Evolutionary conservation across 2,888 invertebrate genomes (phyloP).

Genomic region (Dryadula phaetusa): DNA sequence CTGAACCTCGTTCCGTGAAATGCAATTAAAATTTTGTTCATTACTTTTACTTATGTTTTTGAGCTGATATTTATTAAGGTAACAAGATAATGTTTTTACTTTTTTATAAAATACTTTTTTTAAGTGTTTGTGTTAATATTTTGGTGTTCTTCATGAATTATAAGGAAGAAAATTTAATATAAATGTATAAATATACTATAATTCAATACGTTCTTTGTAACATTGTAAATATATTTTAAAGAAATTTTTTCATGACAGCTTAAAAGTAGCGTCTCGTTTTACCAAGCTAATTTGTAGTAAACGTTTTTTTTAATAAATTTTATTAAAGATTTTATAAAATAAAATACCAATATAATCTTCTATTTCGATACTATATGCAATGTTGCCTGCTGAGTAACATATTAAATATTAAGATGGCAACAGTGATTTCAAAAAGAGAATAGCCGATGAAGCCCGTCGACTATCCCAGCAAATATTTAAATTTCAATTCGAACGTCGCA

Average conservation of each 20-base stretch:
- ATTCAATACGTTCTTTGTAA: too few species aligned
- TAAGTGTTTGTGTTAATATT: too few species aligned
- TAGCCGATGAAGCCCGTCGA: conserved; percentile 74
- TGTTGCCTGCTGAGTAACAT: conserved; percentile 56
- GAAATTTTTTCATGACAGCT: too few species aligned
- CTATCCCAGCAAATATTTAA: conserved; percentile 82
- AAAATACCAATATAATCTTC: conserved; percentile 17
- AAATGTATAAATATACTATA: too few species aligned
- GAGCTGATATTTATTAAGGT: background rate
- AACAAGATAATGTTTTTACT: background rate
- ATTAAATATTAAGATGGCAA: conserved; percentile 79
- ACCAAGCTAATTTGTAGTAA: too few species aligned
- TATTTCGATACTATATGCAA: conserved; percentile 38
- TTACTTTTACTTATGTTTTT: background rate
- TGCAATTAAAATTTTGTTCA: conserved; percentile 59
- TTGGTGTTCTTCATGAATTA: too few species aligned
- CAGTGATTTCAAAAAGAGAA: conserved; percentile 74
- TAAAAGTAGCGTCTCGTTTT: too few species aligned
- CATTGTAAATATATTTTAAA: too few species aligned
- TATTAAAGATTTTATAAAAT: too few species aligned
- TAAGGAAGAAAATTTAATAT: too few species aligned
- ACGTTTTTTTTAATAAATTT: too few species aligned
- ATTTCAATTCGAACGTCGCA: conserved; percentile 83
- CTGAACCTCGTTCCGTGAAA: conserved; percentile 65
- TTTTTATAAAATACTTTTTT: too few species aligned